Base-by-base conservation (phyloP, 1,140 invertebrate species). In the Pygmarrhopalites habei region DNA sequence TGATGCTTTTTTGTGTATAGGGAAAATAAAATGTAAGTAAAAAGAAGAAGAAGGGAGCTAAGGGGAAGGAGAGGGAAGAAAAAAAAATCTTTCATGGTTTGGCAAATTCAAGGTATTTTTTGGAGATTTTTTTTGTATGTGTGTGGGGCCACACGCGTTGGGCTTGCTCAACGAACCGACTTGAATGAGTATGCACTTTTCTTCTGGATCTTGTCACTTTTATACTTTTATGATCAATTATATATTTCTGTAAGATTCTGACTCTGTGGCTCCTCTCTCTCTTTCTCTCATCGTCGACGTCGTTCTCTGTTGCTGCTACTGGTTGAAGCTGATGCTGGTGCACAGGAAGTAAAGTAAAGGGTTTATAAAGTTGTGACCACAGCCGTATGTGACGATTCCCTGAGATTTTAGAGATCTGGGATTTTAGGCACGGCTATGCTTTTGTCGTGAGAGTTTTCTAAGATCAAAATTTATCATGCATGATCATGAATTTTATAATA, bases 171-270 rank as follows among this genome's bases (percentile, higher is more conserved):
- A 56, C 53, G 53, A 56, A 56, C 30, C 53, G 53, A 32, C 39
- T 4, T 39, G 35, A 56, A 39, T 56, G 53, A 56, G 53, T 39
- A 2, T 56, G 53, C 53, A 56, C 5, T 12, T 56, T 56, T 56
- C 23, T 56, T 56, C 23, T 32, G 29, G 53, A 56, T n/a, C n/a
- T n/a, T 56, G 53, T 56, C 53, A 56, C 53, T 56, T 56, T 56
- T 56, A 35, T 35, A n/a, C n/a, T n/a, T n/a, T n/a, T n/a, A 56
- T 56, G 53, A 56, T 56, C 53, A 56, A 56, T 56, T 56, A 56
- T 56, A 56, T 56, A 35, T 39, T 52, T 26, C 49, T 52, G 14
- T 26, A 35, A 35, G 32, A 35, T 35, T 35, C 32, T 35, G 32
- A 35, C 5, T 35, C 32, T 35, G 32, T 7, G 15, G 32, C 32